Base-by-base conservation (phyloP, 2,797 vertebrate species). In the Setipinna tenuifilis region DNA sequence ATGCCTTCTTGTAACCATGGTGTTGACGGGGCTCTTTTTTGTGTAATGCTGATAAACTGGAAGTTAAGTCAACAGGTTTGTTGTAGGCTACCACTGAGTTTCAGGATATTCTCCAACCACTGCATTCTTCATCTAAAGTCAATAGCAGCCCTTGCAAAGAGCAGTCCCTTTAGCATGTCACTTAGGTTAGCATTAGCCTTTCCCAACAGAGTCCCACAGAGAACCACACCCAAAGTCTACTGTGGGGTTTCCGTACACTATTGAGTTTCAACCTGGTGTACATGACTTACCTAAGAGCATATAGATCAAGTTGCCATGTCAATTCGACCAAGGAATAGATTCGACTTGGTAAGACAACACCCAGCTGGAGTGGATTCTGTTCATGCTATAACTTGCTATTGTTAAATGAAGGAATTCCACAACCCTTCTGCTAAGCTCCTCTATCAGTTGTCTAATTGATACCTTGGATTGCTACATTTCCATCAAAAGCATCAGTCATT, bases 301-400 rank as follows among this genome's bases (percentile, higher is more conserved):
- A 14, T 71, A 6, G 2, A 75, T 35, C 12, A 75, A 19, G 28
- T 75, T 35, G 28, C 68, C 25, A 14, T 75, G 68, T 75, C 28
- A 75, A 35, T 19, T 35, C 35, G 68, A 31, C 68, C 68, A 75
- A 35, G 6, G 31, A 6, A 10, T 17, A 17, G 61, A 65, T 25
- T n/a, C 25, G n/a, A 75, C 68, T 19, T 75, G 25, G 68, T 28
- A 75, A 75, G 28, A 19, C 68, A 35, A 17, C 68, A 75, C 28
- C 16, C 68, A 3, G 6, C 68, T 75, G 28, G 16, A 35, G 28
- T 23, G 62, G 17, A 10, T 17, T 28, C 23, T 35, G 28, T 14
- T 71, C 65, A 6, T 71, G 65, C 65, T 71, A 35, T 35, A 35
- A 71, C 65, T 71, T 71, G 28, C 28, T 75, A 10, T 75, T 75